Evolutionary conservation across 2,113 vertebrate genomes (phyloP).

Genomic region (Zapornia atra): DNA sequence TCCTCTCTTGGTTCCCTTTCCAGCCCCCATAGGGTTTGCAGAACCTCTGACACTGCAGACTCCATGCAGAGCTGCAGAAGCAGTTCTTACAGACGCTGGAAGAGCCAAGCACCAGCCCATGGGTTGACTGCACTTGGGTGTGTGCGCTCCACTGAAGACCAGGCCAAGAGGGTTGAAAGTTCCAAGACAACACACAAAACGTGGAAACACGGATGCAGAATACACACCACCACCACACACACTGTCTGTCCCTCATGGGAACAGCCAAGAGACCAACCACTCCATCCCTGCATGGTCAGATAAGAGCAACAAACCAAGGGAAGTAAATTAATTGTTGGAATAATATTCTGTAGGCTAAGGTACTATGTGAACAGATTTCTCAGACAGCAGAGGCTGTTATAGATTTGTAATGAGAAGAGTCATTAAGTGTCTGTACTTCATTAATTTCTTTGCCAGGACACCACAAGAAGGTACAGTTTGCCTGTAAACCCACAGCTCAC

Average conservation of each 20-base stretch:
- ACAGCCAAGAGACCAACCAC: background rate
- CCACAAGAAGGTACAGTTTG: background rate
- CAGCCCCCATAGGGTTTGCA: background rate
- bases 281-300: background rate
- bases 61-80: background rate
- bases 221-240: background rate
- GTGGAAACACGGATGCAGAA: background rate
- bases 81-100: background rate
- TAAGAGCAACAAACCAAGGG: background rate
- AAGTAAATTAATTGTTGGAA: background rate
- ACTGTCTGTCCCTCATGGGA: background rate
- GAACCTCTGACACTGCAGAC: background rate
- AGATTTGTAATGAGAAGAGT: background rate
- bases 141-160: background rate
- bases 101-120: background rate
- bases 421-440: background rate
- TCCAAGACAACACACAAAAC: background rate
- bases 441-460: background rate
- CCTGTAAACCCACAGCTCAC: background rate
- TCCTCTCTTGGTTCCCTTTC: background rate
- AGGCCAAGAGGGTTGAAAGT: background rate
- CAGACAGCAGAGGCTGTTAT: background rate
- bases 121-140: background rate
- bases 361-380: background rate
- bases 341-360: background rate